A percentile compares a stretch with the other conserved stretches of the same genome.
These are phyloP conservation scores for Phyto melanocephala DNA, from an alignment of 2,888 invertebrate genomes.

Conservation along the genomic window DNA sequence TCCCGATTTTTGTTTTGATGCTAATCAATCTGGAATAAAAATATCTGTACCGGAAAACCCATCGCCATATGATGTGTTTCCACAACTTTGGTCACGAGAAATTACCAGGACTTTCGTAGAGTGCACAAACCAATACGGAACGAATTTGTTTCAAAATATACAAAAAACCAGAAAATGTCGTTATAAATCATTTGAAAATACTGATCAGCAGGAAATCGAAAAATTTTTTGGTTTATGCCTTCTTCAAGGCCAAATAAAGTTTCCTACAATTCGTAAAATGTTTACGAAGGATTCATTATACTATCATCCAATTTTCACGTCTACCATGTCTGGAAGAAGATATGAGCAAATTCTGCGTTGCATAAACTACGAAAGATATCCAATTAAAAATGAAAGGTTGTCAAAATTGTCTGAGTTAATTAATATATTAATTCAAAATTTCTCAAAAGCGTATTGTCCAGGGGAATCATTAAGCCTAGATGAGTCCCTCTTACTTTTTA, in stretches of 20 bases:
- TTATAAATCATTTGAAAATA: background rate
- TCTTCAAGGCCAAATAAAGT: background rate
- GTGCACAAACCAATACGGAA: background rate
- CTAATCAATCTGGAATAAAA: no score
- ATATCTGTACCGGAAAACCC: no score
- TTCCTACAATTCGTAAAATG: slow-evolving; percentile 2
- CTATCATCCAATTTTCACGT: background rate
- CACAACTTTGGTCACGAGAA: background rate
- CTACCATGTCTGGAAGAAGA: slow-evolving; percentile 10
- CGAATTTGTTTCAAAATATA: background rate
- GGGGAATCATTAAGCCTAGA: background rate
- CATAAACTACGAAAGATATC: background rate
- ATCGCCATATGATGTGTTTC: no score
- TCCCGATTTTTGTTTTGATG: background rate
- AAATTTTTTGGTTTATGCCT: background rate
- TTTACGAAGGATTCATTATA: background rate
- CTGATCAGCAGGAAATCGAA: background rate
- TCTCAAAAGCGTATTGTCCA: background rate
- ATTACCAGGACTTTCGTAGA: background rate
- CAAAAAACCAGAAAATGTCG: background rate
- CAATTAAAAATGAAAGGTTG: background rate
- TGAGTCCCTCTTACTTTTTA: background rate
- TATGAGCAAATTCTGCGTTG: background rate
- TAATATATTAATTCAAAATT: background rate
- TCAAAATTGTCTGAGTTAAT: background rate